Evolutionary conservation across 1,140 invertebrate genomes (phyloP).

Genomic region (Dufourea novaeangliae): DNA sequence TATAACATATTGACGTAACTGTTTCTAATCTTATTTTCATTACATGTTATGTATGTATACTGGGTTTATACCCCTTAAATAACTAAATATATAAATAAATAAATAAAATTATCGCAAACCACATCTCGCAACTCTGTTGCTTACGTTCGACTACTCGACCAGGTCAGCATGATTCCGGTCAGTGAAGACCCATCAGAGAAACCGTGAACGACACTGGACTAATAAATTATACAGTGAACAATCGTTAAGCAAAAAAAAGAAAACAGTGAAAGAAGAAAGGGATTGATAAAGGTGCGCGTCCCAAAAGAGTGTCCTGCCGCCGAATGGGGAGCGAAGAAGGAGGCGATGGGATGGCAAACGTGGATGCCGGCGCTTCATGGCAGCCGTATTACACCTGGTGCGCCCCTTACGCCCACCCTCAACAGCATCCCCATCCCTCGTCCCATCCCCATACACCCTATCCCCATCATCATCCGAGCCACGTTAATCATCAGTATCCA

Average conservation of each 20-base stretch:
- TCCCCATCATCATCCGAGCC: slow-evolving; percentile 55
- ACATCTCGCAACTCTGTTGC: too few relatives aligned
- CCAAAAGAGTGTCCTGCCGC: not conserved
- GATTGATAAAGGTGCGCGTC: not conserved
- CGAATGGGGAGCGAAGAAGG: slow-evolving; percentile 71
- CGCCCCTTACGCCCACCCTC: slow-evolving; percentile 62
- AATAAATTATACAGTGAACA: too few relatives aligned
- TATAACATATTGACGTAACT: too few relatives aligned
- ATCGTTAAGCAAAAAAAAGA: not conserved
- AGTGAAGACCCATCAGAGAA: not conserved
- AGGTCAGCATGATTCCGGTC: not conserved
- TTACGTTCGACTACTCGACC: too few relatives aligned
- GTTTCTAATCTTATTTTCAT: too few relatives aligned
- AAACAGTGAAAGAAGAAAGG: not conserved
- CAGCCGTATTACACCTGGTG: slow-evolving; percentile 75
- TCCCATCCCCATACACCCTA: slow-evolving; percentile 13
- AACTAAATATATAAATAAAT: too few relatives aligned
- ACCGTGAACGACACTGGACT: too few relatives aligned
- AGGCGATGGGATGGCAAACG: slow-evolving; percentile 62
- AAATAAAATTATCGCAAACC: too few relatives aligned
- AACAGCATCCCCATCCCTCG: slow-evolving; percentile 39
- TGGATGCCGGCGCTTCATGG: slow-evolving; percentile 71
- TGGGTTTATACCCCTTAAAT: too few relatives aligned
- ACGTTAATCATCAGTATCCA: slow-evolving; percentile 64
- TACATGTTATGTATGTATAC: too few relatives aligned